phyloP scores from a whole-genome alignment of 2,797 vertebrate species.

The Percopsis omiscomaycus region DNA sequence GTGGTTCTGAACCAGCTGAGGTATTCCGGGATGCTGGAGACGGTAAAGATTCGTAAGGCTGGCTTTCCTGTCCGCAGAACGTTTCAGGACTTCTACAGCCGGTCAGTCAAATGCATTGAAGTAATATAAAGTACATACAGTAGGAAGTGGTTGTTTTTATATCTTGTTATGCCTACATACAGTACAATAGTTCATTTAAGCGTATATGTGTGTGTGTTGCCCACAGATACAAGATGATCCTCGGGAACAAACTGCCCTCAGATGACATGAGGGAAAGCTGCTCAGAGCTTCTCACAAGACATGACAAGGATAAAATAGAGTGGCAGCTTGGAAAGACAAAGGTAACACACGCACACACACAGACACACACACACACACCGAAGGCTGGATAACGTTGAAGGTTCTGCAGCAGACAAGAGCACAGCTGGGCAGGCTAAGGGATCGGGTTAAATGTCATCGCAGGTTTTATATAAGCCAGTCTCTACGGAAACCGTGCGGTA shows the following conservation, averaged over 20 bases:
- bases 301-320: constrained; percentile 76
- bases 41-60: constrained; percentile 88
- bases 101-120: constrained; percentile 65
- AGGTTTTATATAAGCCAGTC: constrained; percentile 8
- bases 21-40: constrained; percentile 93
- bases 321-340: constrained; percentile 93
- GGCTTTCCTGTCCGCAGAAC: constrained; percentile 88
- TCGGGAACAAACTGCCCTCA: constrained; percentile 62
- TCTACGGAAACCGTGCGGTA: background rate
- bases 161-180: background rate
- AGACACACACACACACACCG: constrained; percentile 6
- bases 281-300: constrained; percentile 76
- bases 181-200: background rate
- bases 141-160: background rate
- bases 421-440: constrained; percentile 6
- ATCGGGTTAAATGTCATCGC: constrained; percentile 17
- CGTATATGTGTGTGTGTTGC: constrained; percentile 25
- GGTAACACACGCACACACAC: constrained; percentile 69
- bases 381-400: constrained; percentile 14
- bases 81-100: constrained; percentile 84
- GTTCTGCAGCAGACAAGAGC: constrained; percentile 9
- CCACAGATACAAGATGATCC: constrained; percentile 86
- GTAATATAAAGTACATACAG: background rate
- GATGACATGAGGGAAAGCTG: constrained; percentile 75
- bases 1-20: constrained; percentile 89